Percentiles rank a stretch among this genome's conserved stretches.
Conservation (phyloP, 2,888 invertebrate genomes). For the Flexamia atlantica region DNA sequence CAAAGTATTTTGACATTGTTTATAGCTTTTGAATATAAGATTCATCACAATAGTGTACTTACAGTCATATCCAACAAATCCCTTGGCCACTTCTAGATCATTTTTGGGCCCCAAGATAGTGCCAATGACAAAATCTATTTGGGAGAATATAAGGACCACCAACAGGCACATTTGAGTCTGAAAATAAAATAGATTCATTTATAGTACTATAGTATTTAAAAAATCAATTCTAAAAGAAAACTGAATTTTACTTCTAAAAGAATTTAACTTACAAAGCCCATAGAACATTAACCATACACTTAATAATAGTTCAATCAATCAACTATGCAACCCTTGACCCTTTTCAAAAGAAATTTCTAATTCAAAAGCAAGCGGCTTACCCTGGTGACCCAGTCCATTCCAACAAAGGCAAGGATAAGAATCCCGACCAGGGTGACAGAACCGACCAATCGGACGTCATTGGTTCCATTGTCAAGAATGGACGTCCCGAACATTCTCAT, state of each 20-base stretch:
- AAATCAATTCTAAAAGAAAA: no score
- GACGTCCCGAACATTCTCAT: constrained; percentile 78
- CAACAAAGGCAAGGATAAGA: constrained; percentile 93
- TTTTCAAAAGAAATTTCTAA: no score
- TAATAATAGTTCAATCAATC: no score
- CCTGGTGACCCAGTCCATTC: constrained; percentile 98
- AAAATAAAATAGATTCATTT: constrained; percentile 65
- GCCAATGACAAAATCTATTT: constrained; percentile 93
- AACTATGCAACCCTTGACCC: no score
- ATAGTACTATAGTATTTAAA: no score
- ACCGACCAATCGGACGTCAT: constrained; percentile 90
- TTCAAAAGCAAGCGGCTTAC: constrained; percentile 76
- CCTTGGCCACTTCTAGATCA: constrained; percentile 83
- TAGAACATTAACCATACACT: no score
- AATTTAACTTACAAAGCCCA: no score
- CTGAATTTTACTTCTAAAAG: no score
- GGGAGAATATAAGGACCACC: constrained; percentile 90
- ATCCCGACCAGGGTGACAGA: constrained; percentile 89
- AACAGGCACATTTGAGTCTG: constrained; percentile 93
- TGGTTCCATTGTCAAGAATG: constrained; percentile 83
- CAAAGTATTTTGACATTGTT: no score
- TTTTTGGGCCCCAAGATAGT: constrained; percentile 89
- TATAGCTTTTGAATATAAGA: no score
- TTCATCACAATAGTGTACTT: constrained; percentile 72
- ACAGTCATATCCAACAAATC: constrained; percentile 94